phyloP scores from a whole-genome alignment of 2,888 invertebrate species.

The Euspilapteryx auroguttella region DNA sequence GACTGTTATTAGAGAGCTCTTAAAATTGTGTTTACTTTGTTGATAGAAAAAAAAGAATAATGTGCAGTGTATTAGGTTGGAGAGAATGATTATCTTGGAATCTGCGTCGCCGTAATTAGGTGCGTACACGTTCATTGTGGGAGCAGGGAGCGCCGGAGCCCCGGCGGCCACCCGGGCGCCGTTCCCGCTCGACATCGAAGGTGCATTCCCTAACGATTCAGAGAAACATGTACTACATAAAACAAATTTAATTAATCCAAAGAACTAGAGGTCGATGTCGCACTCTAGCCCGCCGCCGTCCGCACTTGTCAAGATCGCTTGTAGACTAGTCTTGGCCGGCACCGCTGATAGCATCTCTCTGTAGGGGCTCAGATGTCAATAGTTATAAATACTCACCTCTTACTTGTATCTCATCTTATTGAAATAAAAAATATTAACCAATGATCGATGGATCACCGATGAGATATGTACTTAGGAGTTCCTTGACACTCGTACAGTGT shows the following conservation, averaged over 20 bases:
- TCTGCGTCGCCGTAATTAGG: conserved; percentile 19
- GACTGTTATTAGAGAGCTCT: no score
- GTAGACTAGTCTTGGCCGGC: neutral
- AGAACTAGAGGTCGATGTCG: neutral
- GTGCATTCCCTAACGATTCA: neutral
- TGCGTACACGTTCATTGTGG: conserved; percentile 22
- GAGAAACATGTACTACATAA: neutral
- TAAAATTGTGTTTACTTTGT: no score
- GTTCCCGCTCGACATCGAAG: no score
- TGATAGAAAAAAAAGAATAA: conserved; percentile 1
- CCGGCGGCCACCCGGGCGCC: no score
- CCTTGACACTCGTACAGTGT: conserved; percentile 24
- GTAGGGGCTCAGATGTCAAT: no score
- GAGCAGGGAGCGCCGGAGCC: no score
- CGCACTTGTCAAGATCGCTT: conserved; percentile 1
- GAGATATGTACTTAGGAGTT: conserved; percentile 26
- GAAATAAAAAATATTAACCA: no score
- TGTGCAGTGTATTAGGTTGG: neutral
- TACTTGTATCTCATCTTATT: no score
- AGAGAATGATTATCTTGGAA: conserved; percentile 8
- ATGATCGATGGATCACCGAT: conserved; percentile 39
- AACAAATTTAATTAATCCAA: conserved; percentile 2
- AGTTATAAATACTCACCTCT: no score
- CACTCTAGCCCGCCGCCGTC: conserved; percentile 1
- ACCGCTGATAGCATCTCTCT: neutral